Conservation (phyloP, 2,113 vertebrate genomes). For the Equus quagga region DNA sequence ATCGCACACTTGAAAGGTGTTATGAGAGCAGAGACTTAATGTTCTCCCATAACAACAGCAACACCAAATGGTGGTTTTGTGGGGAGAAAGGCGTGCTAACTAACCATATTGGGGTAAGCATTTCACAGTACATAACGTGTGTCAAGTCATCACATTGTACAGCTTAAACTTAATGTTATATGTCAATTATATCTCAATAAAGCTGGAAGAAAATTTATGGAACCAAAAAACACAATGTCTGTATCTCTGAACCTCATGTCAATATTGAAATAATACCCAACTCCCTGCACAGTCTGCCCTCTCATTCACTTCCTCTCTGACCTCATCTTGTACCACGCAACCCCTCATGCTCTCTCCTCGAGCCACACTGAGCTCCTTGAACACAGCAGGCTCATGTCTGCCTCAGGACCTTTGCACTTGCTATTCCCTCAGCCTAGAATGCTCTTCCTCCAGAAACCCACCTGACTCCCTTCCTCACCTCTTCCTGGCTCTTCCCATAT, state of each 20-base stretch:
- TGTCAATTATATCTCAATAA: not conserved
- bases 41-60: not conserved
- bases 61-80: too few species aligned
- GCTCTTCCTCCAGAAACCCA: not conserved
- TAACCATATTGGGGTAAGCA: not conserved
- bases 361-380: not conserved
- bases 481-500: not conserved
- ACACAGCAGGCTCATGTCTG: not conserved
- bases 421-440: not conserved
- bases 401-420: not conserved
- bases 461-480: not conserved
- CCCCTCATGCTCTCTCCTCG: not conserved
- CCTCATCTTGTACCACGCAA: fast-evolving
- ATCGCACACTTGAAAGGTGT: not conserved
- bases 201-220: not conserved
- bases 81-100: not conserved
- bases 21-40: not conserved
- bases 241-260: not conserved
- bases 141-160: not conserved
- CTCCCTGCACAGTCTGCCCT: not conserved
- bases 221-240: not conserved
- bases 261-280: not conserved
- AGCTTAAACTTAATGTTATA: not conserved
- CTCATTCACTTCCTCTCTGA: not conserved
- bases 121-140: not conserved